Evolutionary conservation across 2,888 invertebrate species (phyloP).

Genomic region (Ophion slaviceki): DNA sequence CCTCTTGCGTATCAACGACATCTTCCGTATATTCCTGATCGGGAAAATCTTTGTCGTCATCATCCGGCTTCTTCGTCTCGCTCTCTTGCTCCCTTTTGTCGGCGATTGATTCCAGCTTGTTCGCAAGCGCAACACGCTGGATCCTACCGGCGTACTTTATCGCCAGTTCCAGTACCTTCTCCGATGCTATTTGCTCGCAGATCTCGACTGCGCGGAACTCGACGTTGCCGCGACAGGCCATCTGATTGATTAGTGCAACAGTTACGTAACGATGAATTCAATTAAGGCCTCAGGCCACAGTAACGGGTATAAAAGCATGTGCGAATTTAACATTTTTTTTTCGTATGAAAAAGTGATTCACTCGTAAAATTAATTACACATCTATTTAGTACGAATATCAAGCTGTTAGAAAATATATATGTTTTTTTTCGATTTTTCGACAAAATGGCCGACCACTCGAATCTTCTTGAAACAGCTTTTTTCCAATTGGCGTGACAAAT

Average conservation of each 20-base stretch:
- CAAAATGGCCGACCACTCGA: no score
- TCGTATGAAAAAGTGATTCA: no score
- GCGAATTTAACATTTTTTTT: no score
- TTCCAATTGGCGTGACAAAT: no score
- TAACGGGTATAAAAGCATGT: no score
- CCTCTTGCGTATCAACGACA: slow-evolving; percentile 67
- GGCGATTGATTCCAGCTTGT: slow-evolving; percentile 86
- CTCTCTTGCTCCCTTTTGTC: slow-evolving; percentile 76
- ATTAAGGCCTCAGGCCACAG: neutral
- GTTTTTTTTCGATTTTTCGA: no score
- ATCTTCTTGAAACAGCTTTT: no score
- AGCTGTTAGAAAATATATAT: no score
- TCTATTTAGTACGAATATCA: no score
- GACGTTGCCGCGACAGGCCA: slow-evolving; percentile 92
- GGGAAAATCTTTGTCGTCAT: slow-evolving; percentile 72
- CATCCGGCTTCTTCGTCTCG: slow-evolving; percentile 73
- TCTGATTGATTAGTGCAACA: slow-evolving; percentile 83
- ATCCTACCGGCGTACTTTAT: slow-evolving; percentile 94
- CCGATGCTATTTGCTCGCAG: slow-evolving; percentile 91
- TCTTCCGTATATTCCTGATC: slow-evolving; percentile 68
- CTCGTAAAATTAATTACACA: no score
- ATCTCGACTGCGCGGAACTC: slow-evolving; percentile 95
- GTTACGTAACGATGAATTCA: neutral
- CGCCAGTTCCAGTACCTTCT: slow-evolving; percentile 91
- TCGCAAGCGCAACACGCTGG: slow-evolving; percentile 91